These are phyloP conservation scores for Ditylenchus dipsaci DNA, from an alignment of 1,140 invertebrate species.

Conservation along the genomic window DNA sequence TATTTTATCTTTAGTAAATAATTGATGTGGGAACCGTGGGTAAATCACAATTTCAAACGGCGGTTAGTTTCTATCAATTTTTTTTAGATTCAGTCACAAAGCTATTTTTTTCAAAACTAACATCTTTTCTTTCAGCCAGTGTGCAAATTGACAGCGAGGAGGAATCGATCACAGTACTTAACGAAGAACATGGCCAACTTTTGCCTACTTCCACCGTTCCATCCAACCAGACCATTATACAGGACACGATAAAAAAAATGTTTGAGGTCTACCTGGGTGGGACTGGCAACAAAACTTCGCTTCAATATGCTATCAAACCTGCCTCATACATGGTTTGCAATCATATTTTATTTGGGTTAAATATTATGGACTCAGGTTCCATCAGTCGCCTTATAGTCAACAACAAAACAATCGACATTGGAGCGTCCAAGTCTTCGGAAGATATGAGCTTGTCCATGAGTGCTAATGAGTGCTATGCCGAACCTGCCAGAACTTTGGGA, in stretches of 20 bases:
- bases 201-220: not conserved
- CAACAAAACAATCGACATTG: not conserved
- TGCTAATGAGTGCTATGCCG: not conserved
- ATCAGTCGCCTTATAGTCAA: slow-evolving; percentile 1
- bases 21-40: too few relatives aligned
- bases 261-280: not conserved
- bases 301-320: not conserved
- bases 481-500: not conserved
- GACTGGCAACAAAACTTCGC: not conserved
- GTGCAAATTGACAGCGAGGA: not conserved
- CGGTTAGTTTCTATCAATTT: too few relatives aligned
- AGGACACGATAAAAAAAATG: not conserved
- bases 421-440: not conserved
- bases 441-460: not conserved
- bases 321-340: not conserved
- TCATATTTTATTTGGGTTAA: not conserved
- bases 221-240: too few relatives aligned
- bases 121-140: not conserved
- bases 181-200: not conserved
- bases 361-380: not conserved
- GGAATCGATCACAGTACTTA: not conserved
- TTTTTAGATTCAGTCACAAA: too few relatives aligned
- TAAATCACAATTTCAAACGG: too few relatives aligned
- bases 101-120: too few relatives aligned
- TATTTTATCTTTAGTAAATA: too few relatives aligned